Evolutionary conservation across 2,797 vertebrate species (phyloP), one percentile per base, ranked within the genome.

Genomic region (Zenarchopterus dispar): DNA sequence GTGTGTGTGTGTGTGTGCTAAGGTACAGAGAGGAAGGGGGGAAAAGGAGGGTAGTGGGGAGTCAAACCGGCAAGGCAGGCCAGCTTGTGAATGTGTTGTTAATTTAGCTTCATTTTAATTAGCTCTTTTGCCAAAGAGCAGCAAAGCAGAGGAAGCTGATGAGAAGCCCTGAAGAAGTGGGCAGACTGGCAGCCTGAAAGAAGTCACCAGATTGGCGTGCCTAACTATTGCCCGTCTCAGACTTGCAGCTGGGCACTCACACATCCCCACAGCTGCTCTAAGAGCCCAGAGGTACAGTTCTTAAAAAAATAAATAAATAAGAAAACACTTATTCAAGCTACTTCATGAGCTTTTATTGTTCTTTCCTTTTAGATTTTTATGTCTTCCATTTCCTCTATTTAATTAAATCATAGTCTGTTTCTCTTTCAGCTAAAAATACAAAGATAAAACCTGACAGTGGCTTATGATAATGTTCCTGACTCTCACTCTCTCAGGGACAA

Each of bases 71-170:
- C 36, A 8, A 88, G 66, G 81, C 76, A 85, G 82, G 62, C 68
- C 64, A 50, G 59, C 43, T 48, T 73, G 70, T 78, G 79, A 86
- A 78, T 28, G 69, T 79, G 84, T 70, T 85, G 86, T 85, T 88
- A 85, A 89, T 89, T 89, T 90, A 72, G 82, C 67, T 63, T 73
- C 41, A 48, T 88, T 90, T 92, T 91, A 92, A 92, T 93, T 87
- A 90, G 89, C 85, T 85, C 75, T 78, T 80, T 73, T 87, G 78
- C 74, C 81, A 73, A 59, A 78, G 75, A 62, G 31, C 43, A 55
- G 65, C 52, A 46, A 56, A 50, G 76, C 81, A 66, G 58, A 67
- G 71, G 67, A 67, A 56, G 75, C 80, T 70, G 22, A 65, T 45
- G 52, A 86, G 82, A 39, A 73, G 84, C 82, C 87, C 86, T 63